Conservation (phyloP, 2,888 invertebrate genomes). For the Apodemia mormo region DNA sequence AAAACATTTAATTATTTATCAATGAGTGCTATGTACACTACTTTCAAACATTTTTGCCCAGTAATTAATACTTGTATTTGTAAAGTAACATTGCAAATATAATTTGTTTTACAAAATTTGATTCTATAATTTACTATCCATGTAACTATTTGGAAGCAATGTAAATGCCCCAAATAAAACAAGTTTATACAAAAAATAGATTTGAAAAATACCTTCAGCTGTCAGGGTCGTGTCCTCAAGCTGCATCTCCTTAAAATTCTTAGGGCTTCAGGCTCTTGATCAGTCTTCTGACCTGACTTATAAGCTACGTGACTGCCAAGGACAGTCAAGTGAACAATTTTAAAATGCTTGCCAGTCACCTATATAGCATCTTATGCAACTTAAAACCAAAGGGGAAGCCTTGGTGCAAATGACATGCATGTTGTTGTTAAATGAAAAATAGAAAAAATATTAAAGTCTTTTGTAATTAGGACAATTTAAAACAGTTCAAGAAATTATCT, state of each 20-base stretch:
- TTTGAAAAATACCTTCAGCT: conserved; percentile 79
- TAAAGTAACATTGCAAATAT: conserved; percentile 55
- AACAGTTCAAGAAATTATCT: conserved; percentile 65
- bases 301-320: conserved; percentile 80
- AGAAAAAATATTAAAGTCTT: conserved; percentile 48
- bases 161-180: conserved; percentile 30
- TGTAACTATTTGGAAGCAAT: conserved; percentile 22
- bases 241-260: conserved; percentile 77
- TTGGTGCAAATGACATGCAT: conserved; percentile 52
- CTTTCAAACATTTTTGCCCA: not conserved
- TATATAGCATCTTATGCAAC: conserved; percentile 58
- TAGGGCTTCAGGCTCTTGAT: conserved; percentile 76
- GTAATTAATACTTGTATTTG: conserved; percentile 83
- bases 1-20: not conserved
- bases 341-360: conserved; percentile 75
- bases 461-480: conserved; percentile 57
- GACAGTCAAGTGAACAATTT: conserved; percentile 81
- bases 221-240: conserved; percentile 73
- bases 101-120: conserved; percentile 30
- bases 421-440: conserved; percentile 52
- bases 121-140: conserved; percentile 20
- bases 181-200: conserved; percentile 74
- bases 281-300: conserved; percentile 82
- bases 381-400: conserved; percentile 46
- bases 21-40: not conserved